These are phyloP conservation scores for Embiotoca jacksoni DNA, from an alignment of 2,113 vertebrate species.

Conservation along the genomic window DNA sequence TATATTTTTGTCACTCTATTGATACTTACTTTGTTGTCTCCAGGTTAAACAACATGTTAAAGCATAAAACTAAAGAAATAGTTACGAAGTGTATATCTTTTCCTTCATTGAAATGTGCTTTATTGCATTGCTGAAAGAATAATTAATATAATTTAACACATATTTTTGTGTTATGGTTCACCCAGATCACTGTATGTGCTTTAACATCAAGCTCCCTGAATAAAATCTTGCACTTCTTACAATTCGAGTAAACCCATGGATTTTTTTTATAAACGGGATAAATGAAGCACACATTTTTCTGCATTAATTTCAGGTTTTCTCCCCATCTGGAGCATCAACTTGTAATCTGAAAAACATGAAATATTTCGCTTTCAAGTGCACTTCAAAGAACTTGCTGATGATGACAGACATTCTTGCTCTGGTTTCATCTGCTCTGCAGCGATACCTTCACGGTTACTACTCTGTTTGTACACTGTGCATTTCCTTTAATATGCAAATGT, in stretches of 20 bases:
- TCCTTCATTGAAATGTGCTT: slow-evolving; percentile 17
- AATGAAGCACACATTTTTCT: neutral
- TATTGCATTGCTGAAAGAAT: neutral
- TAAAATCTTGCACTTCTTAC: slow-evolving; percentile 43
- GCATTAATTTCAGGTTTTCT: neutral
- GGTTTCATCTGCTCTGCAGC: slow-evolving; percentile 16
- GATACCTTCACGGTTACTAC: neutral
- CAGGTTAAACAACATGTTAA: neutral
- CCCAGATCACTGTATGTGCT: slow-evolving; percentile 5
- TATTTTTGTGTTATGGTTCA: slow-evolving; percentile 18
- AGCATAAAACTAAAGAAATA: slow-evolving; percentile 3
- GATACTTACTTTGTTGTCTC: neutral
- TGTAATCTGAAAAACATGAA: slow-evolving; percentile 12
- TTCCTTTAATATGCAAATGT: slow-evolving; percentile 17
- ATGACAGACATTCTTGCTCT: slow-evolving; percentile 20
- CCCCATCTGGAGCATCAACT: neutral
- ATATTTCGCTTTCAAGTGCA: slow-evolving; percentile 26
- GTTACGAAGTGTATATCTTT: neutral
- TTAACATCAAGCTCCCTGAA: slow-evolving; percentile 23
- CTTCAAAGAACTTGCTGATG: slow-evolving; percentile 24
- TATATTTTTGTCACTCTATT: slow-evolving; percentile 18
- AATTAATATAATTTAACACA: neutral
- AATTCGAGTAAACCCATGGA: neutral
- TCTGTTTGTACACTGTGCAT: neutral
- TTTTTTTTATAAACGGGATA: neutral